Evolutionary conservation across 2,797 vertebrate species (phyloP).

Genomic region (Cheirogaleus major): DNA sequence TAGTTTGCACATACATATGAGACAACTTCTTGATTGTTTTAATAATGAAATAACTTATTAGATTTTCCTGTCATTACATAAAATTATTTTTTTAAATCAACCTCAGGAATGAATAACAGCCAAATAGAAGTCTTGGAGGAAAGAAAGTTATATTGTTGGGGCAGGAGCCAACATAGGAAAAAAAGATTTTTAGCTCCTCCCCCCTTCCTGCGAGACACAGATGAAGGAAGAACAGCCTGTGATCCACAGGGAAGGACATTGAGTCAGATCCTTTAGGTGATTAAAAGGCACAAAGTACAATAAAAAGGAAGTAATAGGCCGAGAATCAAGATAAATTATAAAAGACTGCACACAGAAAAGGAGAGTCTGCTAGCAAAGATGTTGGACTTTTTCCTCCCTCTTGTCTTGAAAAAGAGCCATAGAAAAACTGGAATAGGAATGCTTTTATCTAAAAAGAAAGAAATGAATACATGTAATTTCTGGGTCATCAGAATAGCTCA

Average conservation of each 20-base stretch:
- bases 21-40: not conserved
- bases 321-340: slow-evolving; percentile 81
- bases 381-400: not conserved
- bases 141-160: slow-evolving; percentile 65
- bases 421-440: slow-evolving; percentile 70
- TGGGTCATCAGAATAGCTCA: slow-evolving; percentile 79
- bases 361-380: slow-evolving; percentile 72
- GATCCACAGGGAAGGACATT: slow-evolving; percentile 74
- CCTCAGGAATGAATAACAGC: slow-evolving; percentile 25
- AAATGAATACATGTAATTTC: slow-evolving; percentile 80
- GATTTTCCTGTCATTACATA: slow-evolving; percentile 38
- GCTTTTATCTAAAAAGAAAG: slow-evolving; percentile 82
- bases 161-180: slow-evolving; percentile 55
- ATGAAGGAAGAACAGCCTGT: slow-evolving; percentile 73
- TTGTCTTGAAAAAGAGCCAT: slow-evolving; percentile 68
- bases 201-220: slow-evolving; percentile 58
- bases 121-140: slow-evolving; percentile 55
- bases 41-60: not conserved
- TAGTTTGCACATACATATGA: not conserved
- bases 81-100: slow-evolving; percentile 36
- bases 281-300: slow-evolving; percentile 76
- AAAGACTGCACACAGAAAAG: slow-evolving; percentile 78
- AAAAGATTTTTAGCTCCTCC: slow-evolving; percentile 64
- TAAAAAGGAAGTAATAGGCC: slow-evolving; percentile 72
- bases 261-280: slow-evolving; percentile 70